Percentiles rank a stretch among this genome's conserved stretches.
Evolutionary conservation across 2,888 invertebrate genomes (phyloP).

Genomic region (Dysmachus trigonus): DNA sequence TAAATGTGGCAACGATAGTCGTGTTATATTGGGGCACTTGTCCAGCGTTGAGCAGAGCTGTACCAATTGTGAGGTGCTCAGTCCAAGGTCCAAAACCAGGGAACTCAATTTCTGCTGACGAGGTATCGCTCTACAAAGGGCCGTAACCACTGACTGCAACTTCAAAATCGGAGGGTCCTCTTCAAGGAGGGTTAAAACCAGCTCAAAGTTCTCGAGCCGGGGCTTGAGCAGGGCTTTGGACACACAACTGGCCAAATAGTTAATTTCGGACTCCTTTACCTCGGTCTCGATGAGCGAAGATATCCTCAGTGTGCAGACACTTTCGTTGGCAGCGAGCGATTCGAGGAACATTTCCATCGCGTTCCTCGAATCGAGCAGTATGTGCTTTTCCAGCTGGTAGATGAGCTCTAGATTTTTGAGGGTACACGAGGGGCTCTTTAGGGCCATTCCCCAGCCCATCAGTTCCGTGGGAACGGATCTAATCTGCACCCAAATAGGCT

Average conservation of each 20-base stretch:
- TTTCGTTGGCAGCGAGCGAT: slow-evolving; percentile 66
- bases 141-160: slow-evolving; percentile 67
- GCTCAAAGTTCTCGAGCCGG: slow-evolving; percentile 66
- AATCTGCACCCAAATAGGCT: slow-evolving; percentile 60
- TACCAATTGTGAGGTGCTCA: slow-evolving; percentile 67
- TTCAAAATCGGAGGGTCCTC: slow-evolving; percentile 66
- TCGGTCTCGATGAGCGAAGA: slow-evolving; percentile 67
- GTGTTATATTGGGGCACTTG: slow-evolving; percentile 66
- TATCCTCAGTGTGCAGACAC: slow-evolving; percentile 66
- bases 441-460: slow-evolving; percentile 67
- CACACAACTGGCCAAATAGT: slow-evolving; percentile 65
- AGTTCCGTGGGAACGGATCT: slow-evolving; percentile 65
- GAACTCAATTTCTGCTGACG: slow-evolving; percentile 63
- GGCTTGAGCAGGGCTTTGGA: slow-evolving; percentile 65
- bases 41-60: slow-evolving; percentile 66
- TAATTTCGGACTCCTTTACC: slow-evolving; percentile 66
- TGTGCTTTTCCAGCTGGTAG: slow-evolving; percentile 66
- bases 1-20: slow-evolving; percentile 68
- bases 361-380: slow-evolving; percentile 56
- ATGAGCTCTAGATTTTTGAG: slow-evolving; percentile 66
- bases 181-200: slow-evolving; percentile 67
- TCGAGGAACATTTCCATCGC: slow-evolving; percentile 66
- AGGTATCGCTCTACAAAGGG: slow-evolving; percentile 62
- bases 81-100: slow-evolving; percentile 67
- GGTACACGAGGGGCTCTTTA: slow-evolving; percentile 65